Evolutionary conservation across 2,888 invertebrate species (phyloP).

Genomic region (Andricus curvator): DNA sequence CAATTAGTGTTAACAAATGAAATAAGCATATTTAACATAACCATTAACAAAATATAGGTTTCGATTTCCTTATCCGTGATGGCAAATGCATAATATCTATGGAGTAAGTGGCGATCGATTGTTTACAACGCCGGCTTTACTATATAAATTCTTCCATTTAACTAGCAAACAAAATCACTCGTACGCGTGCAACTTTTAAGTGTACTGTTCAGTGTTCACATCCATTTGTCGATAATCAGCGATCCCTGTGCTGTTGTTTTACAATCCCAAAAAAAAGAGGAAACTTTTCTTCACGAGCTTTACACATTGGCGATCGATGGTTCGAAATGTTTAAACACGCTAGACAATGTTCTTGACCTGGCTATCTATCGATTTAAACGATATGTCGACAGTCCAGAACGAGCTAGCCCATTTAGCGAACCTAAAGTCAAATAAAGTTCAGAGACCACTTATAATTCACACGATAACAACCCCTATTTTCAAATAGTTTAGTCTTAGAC

Average conservation of each 20-base stretch:
- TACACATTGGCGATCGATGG: slow-evolving; percentile 2
- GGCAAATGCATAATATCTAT: background rate
- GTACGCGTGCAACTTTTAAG: background rate
- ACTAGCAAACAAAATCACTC: background rate
- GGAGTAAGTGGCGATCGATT: background rate
- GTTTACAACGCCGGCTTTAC: background rate
- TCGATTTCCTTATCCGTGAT: background rate
- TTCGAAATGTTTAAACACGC: slow-evolving; percentile 36
- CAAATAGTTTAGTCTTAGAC: background rate
- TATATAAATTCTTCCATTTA: background rate
- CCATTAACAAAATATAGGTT: background rate
- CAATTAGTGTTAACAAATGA: too few relatives aligned
- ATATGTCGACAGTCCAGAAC: slow-evolving; percentile 6
- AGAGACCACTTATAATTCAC: background rate
- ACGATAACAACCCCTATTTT: slow-evolving; percentile 5
- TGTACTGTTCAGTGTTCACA: background rate
- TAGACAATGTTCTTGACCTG: slow-evolving; percentile 40
- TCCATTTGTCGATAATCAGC: background rate
- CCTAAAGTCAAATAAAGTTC: slow-evolving; percentile 8
- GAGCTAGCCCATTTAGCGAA: slow-evolving; percentile 5
- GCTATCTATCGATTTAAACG: slow-evolving; percentile 25
- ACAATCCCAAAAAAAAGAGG: background rate
- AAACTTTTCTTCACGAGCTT: background rate
- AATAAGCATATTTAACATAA: too few relatives aligned
- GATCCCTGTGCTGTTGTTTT: background rate